phyloP scores from a whole-genome alignment of 2,113 vertebrate species.

The Campylomormyrus numenius region DNA sequence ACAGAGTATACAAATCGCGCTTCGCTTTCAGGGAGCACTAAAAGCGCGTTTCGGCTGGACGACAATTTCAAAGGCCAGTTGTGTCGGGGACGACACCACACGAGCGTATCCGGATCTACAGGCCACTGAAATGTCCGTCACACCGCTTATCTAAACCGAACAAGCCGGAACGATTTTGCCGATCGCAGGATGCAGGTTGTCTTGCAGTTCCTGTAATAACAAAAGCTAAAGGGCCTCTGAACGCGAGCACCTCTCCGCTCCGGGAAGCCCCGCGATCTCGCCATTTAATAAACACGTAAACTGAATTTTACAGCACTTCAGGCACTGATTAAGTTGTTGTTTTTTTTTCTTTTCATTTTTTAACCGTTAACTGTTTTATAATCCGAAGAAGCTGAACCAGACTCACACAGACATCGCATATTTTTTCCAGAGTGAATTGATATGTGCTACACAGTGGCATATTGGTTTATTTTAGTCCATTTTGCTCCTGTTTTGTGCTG shows the following conservation, averaged over 20 bases:
- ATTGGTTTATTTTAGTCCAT: not conserved
- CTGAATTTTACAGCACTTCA: not conserved
- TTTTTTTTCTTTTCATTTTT: not conserved
- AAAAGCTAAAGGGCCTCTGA: not conserved
- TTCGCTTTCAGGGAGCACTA: not conserved
- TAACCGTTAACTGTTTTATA: too few species aligned
- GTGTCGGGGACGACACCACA: not conserved
- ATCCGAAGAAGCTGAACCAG: not conserved
- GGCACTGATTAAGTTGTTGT: not conserved
- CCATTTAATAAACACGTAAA: not conserved
- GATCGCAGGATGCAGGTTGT: not conserved
- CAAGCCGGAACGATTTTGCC: not conserved
- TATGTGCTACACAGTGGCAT: not conserved
- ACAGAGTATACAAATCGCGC: not conserved
- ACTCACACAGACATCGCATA: not conserved
- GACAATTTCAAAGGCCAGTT: not conserved
- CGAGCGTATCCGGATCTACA: not conserved
- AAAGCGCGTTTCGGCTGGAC: not conserved
- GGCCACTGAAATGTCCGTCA: not conserved
- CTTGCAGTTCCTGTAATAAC: not conserved
- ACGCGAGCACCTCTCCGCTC: not conserved
- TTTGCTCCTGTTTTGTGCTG: not conserved
- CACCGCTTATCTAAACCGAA: not conserved
- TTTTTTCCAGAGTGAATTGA: not conserved
- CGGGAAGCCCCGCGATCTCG: not conserved